Conservation (phyloP, 1,140 invertebrate species). For the Harlomillsia oculata region DNA sequence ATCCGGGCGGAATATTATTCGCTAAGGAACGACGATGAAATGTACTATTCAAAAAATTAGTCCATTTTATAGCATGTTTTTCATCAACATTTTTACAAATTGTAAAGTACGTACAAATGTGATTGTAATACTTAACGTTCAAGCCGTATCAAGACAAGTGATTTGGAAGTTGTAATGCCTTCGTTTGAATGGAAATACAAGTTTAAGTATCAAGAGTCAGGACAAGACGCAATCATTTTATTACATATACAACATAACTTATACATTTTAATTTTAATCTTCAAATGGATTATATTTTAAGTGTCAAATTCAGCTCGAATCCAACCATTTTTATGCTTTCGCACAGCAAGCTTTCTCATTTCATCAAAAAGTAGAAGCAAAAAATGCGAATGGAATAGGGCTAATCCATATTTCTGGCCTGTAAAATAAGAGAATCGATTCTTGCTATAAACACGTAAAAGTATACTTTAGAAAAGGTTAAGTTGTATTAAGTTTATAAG, state of each 20-base stretch:
- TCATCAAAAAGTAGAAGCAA: conserved; percentile 32
- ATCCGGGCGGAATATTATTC: conserved; percentile 2
- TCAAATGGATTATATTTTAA: background rate
- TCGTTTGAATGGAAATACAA: no score
- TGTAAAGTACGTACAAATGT: no score
- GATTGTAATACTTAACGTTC: no score
- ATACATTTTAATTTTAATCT: no score
- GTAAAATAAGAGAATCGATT: background rate
- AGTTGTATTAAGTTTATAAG: background rate
- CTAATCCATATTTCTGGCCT: conserved; percentile 19
- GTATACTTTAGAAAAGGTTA: background rate
- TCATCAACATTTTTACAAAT: no score
- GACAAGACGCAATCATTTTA: no score
- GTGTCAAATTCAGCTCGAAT: conserved; percentile 13
- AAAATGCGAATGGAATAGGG: conserved; percentile 28
- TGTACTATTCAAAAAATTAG: conserved; percentile 10
- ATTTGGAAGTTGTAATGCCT: no score
- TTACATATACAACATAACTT: no score
- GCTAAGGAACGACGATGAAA: background rate
- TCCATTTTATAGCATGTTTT: no score
- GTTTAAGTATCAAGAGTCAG: no score
- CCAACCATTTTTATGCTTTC: conserved; percentile 2
- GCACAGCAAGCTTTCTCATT: conserved; percentile 14
- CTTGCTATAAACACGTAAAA: background rate
- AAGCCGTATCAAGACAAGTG: no score